Percentiles rank a stretch among this genome's conserved stretches.
Evolutionary conservation across 1,140 invertebrate genomes (phyloP).

Genomic region (Drosophila busckii): DNA sequence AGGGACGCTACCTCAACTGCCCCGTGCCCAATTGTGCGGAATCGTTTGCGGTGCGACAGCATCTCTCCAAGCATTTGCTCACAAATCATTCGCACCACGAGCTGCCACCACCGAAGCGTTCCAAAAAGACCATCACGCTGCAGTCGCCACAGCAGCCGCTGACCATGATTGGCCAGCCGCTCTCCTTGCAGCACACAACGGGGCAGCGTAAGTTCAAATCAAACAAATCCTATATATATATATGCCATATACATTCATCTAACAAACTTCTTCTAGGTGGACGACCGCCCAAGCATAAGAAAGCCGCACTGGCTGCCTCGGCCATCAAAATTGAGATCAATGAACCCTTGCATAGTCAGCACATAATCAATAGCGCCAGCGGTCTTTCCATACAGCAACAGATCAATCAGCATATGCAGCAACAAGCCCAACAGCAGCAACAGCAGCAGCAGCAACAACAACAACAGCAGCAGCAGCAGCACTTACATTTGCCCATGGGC

Average conservation of each 20-base stretch:
- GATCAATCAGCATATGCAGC: slow-evolving; percentile 75
- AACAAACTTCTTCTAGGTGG: slow-evolving; percentile 40
- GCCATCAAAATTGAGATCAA: slow-evolving; percentile 76
- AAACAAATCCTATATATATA: not conserved
- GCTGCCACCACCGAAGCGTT: slow-evolving; percentile 74
- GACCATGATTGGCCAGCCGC: slow-evolving; percentile 66
- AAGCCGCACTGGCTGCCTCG: slow-evolving; percentile 53
- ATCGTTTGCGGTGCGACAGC: slow-evolving; percentile 76
- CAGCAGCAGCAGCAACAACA: slow-evolving; percentile 48
- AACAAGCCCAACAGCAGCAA: slow-evolving; percentile 52
- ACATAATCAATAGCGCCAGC: slow-evolving; percentile 72
- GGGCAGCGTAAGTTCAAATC: slow-evolving; percentile 64
- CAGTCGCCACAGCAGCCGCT: slow-evolving; percentile 69
- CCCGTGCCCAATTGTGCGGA: slow-evolving; percentile 74
- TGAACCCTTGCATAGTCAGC: slow-evolving; percentile 72
- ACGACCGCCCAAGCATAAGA: slow-evolving; percentile 74
- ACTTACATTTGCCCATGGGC: slow-evolving; percentile 60
- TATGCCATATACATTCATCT: not conserved
- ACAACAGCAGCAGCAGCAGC: slow-evolving; percentile 51
- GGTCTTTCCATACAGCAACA: slow-evolving; percentile 74
- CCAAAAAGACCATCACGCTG: slow-evolving; percentile 65
- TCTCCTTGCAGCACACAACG: slow-evolving; percentile 68
- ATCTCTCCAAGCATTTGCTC: slow-evolving; percentile 76
- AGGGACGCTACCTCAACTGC: slow-evolving; percentile 73
- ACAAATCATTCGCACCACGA: slow-evolving; percentile 74